Evolutionary conservation across 1,140 invertebrate species (phyloP), one percentile per base, ranked within the genome.

Genomic region (Cotesia vestalis): DNA sequence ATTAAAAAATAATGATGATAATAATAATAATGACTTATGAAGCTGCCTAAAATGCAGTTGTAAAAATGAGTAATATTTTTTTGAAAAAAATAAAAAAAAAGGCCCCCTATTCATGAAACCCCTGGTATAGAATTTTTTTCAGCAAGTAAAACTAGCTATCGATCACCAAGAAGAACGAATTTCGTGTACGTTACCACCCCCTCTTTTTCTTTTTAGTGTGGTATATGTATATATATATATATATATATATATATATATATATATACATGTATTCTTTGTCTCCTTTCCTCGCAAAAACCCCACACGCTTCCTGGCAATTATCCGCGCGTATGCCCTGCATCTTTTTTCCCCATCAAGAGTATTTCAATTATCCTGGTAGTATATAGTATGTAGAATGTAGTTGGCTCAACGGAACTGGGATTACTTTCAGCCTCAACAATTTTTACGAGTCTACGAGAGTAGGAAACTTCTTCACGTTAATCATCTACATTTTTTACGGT

Each of bases 21-120:
- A 46, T 46, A 46, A 46, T 46, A 9, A 46, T 8, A 46, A 46
- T 3, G 68, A 69, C 74, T 78, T 78, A 79, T 79, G 76, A 66
- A 77, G 71, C 73, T 69, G 69, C 17, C 12, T 35, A 34, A 27
- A 20, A 66, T 73, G 66, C 72, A 64, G 55, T 40, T 67, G 62
- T 38, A 14, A 69, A 74, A 77, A 75, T 73, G 71, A 68, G 59
- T 72, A 72, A 63, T 73, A 73, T 46, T 46, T 46, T 46, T 46
- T 46, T 46, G 11, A 46, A 46, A 46, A 9, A 46, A 11, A 46
- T 5, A 46, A 46, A 46, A 46, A 46, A 46, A 46, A 46, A 46
- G 11, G 14, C 68, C 59, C 40, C 68, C 62, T 71, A 70, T 74
- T 77, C 70, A 72, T 71, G 52, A 51, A 77, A 77, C 57, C 66